Evolutionary conservation across 2,888 invertebrate species (phyloP).

Genomic region (Syrphus vitripennis): DNA sequence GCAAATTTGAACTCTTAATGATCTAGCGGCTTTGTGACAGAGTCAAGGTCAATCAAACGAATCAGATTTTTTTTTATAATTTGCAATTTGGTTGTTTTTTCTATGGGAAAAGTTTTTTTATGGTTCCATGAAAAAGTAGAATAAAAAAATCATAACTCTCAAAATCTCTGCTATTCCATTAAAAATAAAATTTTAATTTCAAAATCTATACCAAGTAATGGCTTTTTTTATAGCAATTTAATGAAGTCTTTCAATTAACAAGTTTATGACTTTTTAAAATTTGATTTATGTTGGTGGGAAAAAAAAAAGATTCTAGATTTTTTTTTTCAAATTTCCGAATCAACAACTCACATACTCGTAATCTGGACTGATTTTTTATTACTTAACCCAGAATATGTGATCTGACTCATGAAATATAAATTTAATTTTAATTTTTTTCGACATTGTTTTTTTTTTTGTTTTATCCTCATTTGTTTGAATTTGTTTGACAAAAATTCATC

Average conservation of each 20-base stretch:
- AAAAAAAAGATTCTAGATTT: neutral
- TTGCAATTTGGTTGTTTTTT: neutral
- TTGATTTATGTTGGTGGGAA: neutral
- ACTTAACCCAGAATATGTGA: too few species aligned
- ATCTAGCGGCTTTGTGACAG: conserved; percentile 16
- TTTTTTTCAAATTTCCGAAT: too few species aligned
- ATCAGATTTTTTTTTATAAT: neutral
- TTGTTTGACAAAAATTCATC: neutral
- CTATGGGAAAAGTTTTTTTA: too few species aligned
- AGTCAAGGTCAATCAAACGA: conserved; percentile 43
- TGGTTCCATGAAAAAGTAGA: too few species aligned
- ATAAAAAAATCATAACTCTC: too few species aligned
- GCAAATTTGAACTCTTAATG: neutral
- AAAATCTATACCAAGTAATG: neutral
- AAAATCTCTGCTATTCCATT: neutral
- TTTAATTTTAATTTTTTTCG: neutral
- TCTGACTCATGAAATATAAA: neutral
- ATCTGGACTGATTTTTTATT: neutral
- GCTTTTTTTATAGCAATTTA: neutral
- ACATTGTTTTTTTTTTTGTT: neutral
- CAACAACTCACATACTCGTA: neutral
- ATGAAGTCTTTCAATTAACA: neutral
- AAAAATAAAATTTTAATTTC: neutral
- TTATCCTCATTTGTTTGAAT: neutral
- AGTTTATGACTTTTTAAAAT: neutral